A percentile compares a stretch with the other conserved stretches of the same genome.
These are phyloP conservation scores for Psilopogon haemacephalus DNA, from an alignment of 2,113 vertebrate genomes.

Conservation along the genomic window DNA sequence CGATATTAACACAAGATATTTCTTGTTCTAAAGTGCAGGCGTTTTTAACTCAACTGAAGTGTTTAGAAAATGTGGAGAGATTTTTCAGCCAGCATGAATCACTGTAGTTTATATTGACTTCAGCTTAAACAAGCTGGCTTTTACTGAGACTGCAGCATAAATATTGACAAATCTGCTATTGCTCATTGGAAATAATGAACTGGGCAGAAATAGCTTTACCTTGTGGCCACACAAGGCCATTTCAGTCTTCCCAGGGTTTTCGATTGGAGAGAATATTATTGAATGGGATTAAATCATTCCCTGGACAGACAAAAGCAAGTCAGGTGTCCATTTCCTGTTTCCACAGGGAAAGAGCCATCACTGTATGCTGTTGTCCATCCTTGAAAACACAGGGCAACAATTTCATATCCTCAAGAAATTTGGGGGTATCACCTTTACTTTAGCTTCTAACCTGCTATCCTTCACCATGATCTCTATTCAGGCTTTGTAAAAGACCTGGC, in stretches of 20 bases:
- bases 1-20: neutral
- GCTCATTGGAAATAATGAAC: neutral
- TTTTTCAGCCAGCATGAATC: neutral
- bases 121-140: neutral
- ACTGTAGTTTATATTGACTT: neutral
- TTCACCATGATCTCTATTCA: too few relatives aligned
- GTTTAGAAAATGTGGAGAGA: neutral
- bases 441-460: too few relatives aligned
- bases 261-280: neutral
- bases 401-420: too few relatives aligned
- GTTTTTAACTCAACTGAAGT: neutral
- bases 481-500: too few relatives aligned
- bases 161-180: conserved; percentile 19
- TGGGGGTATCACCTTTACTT: too few relatives aligned
- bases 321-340: too few relatives aligned
- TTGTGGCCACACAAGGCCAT: neutral
- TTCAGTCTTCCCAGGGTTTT: neutral
- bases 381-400: too few relatives aligned
- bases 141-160: neutral
- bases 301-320: neutral
- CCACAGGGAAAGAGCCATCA: too few relatives aligned
- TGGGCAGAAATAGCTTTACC: neutral
- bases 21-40: neutral
- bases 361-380: too few relatives aligned
- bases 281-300: neutral